These are phyloP conservation scores for Oostethus manadensis DNA, from an alignment of 2,113 vertebrate genomes.

Conservation along the genomic window DNA sequence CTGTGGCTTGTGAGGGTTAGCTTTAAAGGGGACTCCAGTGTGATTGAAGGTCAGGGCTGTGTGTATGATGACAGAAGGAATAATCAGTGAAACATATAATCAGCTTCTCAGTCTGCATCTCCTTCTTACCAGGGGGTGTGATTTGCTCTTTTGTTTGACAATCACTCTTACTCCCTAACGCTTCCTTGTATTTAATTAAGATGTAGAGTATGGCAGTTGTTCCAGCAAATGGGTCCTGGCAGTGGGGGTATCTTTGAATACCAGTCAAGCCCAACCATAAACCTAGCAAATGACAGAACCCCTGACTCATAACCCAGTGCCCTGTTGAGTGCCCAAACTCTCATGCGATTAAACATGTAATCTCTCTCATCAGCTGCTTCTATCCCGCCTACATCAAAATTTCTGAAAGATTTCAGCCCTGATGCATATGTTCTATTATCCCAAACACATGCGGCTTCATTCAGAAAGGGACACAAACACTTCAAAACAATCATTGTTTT, in stretches of 20 bases:
- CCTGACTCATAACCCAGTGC: neutral
- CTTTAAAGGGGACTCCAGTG: conserved; percentile 66
- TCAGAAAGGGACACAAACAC: neutral
- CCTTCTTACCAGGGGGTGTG: conserved; percentile 48
- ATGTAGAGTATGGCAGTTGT: conserved; percentile 60
- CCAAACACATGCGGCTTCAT: conserved; percentile 10
- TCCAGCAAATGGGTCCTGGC: conserved; percentile 28
- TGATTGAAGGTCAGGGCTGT: conserved; percentile 72
- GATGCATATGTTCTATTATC: conserved; percentile 39
- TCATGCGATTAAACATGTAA: conserved; percentile 67
- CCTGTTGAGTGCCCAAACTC: conserved; percentile 51
- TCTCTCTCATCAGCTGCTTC: conserved; percentile 57
- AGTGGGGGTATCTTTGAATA: conserved; percentile 46
- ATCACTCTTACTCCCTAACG: conserved; percentile 44
- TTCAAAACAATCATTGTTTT: conserved; percentile 10
- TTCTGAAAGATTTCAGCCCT: conserved; percentile 35
- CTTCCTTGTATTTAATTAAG: conserved; percentile 64
- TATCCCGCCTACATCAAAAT: conserved; percentile 36
- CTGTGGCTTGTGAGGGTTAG: conserved; percentile 55
- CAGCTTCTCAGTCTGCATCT: conserved; percentile 59
- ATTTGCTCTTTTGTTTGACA: conserved; percentile 59
- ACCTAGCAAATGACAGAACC: conserved; percentile 40
- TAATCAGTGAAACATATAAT: conserved; percentile 69
- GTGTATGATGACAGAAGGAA: conserved; percentile 55
- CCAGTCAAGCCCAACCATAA: conserved; percentile 38